Conservation (phyloP, 2,888 invertebrate species). For the Zaprionus bogoriensis region DNA sequence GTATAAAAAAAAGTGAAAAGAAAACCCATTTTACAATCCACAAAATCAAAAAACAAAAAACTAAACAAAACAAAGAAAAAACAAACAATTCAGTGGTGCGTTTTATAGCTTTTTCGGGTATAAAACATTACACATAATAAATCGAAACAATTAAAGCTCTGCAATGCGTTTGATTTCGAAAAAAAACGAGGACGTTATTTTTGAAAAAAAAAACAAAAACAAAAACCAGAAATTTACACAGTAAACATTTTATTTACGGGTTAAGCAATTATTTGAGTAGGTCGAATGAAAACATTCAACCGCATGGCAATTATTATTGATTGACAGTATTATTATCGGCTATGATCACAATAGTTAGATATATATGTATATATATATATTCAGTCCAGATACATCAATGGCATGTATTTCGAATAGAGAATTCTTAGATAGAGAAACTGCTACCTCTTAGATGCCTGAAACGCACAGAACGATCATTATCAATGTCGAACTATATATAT, state of each 20-base stretch:
- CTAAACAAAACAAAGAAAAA: constrained; percentile 18
- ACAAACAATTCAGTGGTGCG: constrained; percentile 70
- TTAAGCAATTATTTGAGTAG: constrained; percentile 7
- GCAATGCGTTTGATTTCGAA: constrained; percentile 15
- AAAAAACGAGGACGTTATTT: constrained; percentile 25
- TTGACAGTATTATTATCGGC: constrained; percentile 1
- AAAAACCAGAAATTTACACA: constrained; percentile 52
- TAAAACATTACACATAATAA: constrained; percentile 57
- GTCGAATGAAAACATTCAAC: constrained; percentile 18
- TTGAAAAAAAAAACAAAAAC: constrained; percentile 50
- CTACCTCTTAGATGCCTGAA: constrained; percentile 36
- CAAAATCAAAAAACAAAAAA: constrained; percentile 26
- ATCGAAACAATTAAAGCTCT: constrained; percentile 24
- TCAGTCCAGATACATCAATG: background rate
- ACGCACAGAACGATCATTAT: background rate
- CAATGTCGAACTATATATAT: background rate
- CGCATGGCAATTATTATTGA: background rate
- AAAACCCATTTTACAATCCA: constrained; percentile 21
- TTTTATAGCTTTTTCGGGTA: constrained; percentile 65
- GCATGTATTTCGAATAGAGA: too few species aligned
- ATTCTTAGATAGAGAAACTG: too few species aligned
- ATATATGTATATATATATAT: too few species aligned
- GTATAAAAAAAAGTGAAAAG: constrained; percentile 11
- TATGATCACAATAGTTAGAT: constrained; percentile 21
- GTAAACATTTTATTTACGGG: constrained; percentile 38